Percentiles rank a stretch among this genome's conserved stretches.
Conservation (phyloP, 2,113 vertebrate genomes). For the Pipa parva region DNA sequence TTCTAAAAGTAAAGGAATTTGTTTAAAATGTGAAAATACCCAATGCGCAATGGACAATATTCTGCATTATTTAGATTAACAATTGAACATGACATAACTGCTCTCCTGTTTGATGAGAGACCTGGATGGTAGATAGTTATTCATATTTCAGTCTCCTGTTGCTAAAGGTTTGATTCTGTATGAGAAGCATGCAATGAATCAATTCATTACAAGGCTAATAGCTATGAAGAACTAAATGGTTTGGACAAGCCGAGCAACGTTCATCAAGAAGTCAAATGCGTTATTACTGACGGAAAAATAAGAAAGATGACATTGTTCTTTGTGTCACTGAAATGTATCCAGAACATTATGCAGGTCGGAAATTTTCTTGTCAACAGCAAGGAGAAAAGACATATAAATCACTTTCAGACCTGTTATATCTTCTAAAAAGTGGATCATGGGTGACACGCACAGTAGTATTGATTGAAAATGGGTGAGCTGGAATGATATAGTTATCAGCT, state of each 20-base stretch:
- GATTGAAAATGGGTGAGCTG: neutral
- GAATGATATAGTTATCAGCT: neutral
- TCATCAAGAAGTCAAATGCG: slow-evolving; percentile 38
- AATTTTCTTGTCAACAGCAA: slow-evolving; percentile 27
- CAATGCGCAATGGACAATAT: too few species aligned
- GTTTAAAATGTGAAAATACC: neutral
- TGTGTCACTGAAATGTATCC: slow-evolving; percentile 1
- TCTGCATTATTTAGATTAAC: slow-evolving; percentile 20
- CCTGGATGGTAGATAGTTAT: slow-evolving; percentile 20
- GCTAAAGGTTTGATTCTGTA: slow-evolving; percentile 35
- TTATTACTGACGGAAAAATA: slow-evolving; percentile 36
- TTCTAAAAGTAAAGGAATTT: too few species aligned
- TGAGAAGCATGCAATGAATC: slow-evolving; percentile 31
- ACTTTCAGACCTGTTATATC: slow-evolving; percentile 21
- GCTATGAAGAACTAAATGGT: slow-evolving; percentile 35
- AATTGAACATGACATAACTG: slow-evolving; percentile 26
- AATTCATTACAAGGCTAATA: slow-evolving; percentile 41
- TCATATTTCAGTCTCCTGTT: slow-evolving; percentile 32
- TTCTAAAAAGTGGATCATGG: neutral
- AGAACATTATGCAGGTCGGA: slow-evolving; percentile 25
- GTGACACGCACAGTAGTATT: neutral
- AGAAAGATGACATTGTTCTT: slow-evolving; percentile 36
- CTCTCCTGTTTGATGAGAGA: slow-evolving; percentile 21
- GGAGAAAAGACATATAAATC: slow-evolving; percentile 20
- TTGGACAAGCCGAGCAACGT: slow-evolving; percentile 36